Evolutionary conservation across 2,797 vertebrate genomes (phyloP).

Genomic region (Rhinatrema bivittatum): DNA sequence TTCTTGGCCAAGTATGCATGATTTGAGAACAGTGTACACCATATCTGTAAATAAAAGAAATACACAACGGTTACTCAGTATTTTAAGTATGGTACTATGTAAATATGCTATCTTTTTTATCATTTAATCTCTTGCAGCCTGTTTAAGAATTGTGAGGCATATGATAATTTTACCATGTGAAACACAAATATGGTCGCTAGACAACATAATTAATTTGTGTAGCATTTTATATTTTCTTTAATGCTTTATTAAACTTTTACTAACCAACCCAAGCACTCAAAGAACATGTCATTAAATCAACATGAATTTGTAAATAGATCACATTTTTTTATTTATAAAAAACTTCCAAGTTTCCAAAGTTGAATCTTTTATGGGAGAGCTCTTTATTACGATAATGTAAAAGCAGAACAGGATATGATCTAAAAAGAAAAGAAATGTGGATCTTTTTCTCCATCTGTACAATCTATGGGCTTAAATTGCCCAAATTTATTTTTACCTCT

Average conservation of each 20-base stretch:
- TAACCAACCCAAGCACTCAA: slow-evolving; percentile 20
- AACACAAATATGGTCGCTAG: slow-evolving; percentile 47
- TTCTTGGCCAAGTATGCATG: slow-evolving; percentile 23
- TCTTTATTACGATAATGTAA: background rate
- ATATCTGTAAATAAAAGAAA: slow-evolving; percentile 45
- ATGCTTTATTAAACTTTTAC: slow-evolving; percentile 13
- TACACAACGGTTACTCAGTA: slow-evolving; percentile 27
- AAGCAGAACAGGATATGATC: background rate
- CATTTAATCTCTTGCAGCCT: slow-evolving; percentile 33
- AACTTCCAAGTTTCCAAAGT: background rate
- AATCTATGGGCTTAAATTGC: no score
- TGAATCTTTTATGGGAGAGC: background rate
- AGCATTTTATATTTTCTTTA: slow-evolving; percentile 11
- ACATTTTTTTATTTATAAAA: background rate
- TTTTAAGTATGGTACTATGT: slow-evolving; percentile 35
- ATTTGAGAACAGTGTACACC: slow-evolving; percentile 31
- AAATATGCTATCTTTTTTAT: slow-evolving; percentile 51
- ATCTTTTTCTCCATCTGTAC: no score
- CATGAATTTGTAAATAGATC: slow-evolving; percentile 8
- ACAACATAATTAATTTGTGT: slow-evolving; percentile 27
- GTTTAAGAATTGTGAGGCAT: slow-evolving; percentile 22
- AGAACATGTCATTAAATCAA: slow-evolving; percentile 30
- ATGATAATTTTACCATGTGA: slow-evolving; percentile 21
- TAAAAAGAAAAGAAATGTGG: background rate
- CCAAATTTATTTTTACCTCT: no score